Evolutionary conservation across 1,140 invertebrate genomes (phyloP).

Genomic region (Bombus superbus): DNA sequence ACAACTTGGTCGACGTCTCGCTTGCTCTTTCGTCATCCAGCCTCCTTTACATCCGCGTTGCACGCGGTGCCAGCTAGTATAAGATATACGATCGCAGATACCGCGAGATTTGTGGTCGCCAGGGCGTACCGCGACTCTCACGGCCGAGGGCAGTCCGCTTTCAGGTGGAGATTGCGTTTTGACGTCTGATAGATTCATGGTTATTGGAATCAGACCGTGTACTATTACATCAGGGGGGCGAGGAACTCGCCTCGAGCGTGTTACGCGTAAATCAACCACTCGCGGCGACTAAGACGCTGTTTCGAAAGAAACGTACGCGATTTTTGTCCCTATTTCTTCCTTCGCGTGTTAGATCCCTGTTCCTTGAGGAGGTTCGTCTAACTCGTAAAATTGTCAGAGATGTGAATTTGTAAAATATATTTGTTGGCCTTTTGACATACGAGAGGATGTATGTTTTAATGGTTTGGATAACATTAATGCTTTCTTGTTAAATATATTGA

Average conservation of each 20-base stretch:
- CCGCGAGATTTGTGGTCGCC: conserved; percentile 77
- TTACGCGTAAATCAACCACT: conserved; percentile 63
- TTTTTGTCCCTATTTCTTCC: conserved; percentile 1
- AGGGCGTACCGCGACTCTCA: conserved; percentile 16
- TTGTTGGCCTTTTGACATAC: no score
- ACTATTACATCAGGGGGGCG: conserved; percentile 71
- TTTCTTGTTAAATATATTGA: neutral
- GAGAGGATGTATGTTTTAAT: no score
- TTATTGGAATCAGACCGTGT: conserved; percentile 82
- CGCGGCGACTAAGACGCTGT: conserved; percentile 26
- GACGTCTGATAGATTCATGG: conserved; percentile 83
- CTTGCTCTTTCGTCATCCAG: conserved; percentile 22
- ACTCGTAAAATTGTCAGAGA: neutral
- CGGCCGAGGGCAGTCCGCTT: conserved; percentile 65
- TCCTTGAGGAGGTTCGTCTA: neutral
- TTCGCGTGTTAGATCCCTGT: neutral
- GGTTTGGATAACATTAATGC: no score
- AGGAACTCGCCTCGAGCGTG: conserved; percentile 36
- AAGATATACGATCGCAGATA: conserved; percentile 76
- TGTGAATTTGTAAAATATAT: neutral
- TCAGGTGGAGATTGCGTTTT: conserved; percentile 81
- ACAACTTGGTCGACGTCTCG: conserved; percentile 13
- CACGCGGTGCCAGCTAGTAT: conserved; percentile 54
- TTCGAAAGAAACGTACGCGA: conserved; percentile 23
- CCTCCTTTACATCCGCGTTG: conserved; percentile 68